A percentile compares a stretch with the other conserved stretches of the same genome.
Evolutionary conservation across 37 sponge, comb jelly and placozoan genomes (phyloP).

Genomic region (Hormiphora californensis): DNA sequence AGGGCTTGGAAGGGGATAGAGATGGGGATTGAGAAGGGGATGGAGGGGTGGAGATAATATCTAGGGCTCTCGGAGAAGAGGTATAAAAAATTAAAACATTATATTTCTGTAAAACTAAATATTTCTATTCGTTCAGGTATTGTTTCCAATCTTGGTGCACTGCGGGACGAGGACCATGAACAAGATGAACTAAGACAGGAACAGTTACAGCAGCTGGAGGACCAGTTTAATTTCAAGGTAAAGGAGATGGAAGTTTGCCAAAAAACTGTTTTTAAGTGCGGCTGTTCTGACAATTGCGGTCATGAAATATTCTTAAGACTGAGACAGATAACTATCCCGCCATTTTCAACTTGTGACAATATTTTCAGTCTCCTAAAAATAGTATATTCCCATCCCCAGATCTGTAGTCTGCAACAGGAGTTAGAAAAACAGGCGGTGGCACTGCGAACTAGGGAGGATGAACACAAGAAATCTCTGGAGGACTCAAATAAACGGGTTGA

Average conservation of each 20-base stretch:
- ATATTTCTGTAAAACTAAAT: too few relatives aligned
- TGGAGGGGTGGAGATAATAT: too few relatives aligned
- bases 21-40: too few relatives aligned
- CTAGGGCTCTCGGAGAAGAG: not conserved
- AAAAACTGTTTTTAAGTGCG: too few relatives aligned
- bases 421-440: not conserved
- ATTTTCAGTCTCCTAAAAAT: too few relatives aligned
- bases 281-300: too few relatives aligned
- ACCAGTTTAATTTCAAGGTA: not conserved
- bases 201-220: not conserved
- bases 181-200: not conserved
- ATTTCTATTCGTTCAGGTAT: not conserved
- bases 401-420: not conserved
- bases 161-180: conserved; percentile 18
- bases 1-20: too few relatives aligned
- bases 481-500: not conserved
- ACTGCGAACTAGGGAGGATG: conserved; percentile 1
- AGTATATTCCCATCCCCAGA: too few relatives aligned
- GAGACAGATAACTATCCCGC: too few relatives aligned
- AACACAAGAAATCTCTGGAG: not conserved
- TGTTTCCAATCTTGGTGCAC: conserved; percentile 43
- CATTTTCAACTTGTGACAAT: too few relatives aligned
- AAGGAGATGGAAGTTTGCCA: too few relatives aligned
- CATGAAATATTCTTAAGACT: too few relatives aligned
- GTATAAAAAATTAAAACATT: not conserved